Evolutionary conservation across 2,888 invertebrate species (phyloP).

Genomic region (Lagria hirta): DNA sequence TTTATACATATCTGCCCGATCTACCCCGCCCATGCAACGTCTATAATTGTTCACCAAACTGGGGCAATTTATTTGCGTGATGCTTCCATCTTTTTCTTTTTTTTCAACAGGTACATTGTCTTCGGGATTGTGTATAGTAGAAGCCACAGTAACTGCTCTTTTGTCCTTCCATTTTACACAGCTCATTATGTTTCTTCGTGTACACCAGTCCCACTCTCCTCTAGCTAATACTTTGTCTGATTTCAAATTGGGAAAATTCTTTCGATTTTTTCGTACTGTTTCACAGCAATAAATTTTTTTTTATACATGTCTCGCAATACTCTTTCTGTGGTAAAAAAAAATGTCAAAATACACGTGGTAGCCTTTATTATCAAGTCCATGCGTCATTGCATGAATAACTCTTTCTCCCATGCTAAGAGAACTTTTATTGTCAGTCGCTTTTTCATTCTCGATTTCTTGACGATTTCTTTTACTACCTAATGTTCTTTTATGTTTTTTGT

Average conservation of each 20-base stretch:
- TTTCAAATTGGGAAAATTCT: conserved; percentile 21
- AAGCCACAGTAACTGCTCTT: conserved; percentile 8
- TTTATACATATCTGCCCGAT: conserved; percentile 41
- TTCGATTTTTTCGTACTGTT: conserved; percentile 26
- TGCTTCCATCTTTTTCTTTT: not conserved
- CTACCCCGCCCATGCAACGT: conserved; percentile 41
- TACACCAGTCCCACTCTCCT: conserved; percentile 30
- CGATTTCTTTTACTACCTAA: no score
- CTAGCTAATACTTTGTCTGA: conserved; percentile 26
- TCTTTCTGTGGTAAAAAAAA: conserved; percentile 27
- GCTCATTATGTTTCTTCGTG: conserved; percentile 9
- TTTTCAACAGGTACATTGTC: not conserved
- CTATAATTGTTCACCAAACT: conserved; percentile 38
- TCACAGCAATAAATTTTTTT: conserved; percentile 26
- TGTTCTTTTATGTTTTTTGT: no score
- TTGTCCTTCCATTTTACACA: conserved; percentile 22
- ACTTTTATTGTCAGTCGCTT: no score
- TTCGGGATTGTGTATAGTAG: conserved; percentile 18
- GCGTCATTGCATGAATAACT: no score
- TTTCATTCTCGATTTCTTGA: no score
- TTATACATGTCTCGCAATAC: no score
- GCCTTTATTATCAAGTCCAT: no score
- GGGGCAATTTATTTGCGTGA: conserved; percentile 33
- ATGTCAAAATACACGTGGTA: conserved; percentile 31
- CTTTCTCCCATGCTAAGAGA: no score